Conservation (phyloP, 2,797 vertebrate genomes). For the Lithobates sylvaticus region DNA sequence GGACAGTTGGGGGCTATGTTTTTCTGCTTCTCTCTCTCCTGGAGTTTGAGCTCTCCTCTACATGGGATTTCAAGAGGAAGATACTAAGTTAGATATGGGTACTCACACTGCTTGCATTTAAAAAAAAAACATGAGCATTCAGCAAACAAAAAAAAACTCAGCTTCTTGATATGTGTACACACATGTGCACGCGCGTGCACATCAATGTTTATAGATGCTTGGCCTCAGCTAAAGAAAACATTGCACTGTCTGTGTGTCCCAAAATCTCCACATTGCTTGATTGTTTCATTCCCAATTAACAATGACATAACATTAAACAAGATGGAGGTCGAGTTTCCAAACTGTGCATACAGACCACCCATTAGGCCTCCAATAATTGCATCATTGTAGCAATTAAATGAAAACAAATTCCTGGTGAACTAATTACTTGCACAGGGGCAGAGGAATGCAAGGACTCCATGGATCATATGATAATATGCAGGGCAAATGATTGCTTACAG, state of each 20-base stretch:
- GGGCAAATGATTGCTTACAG: conserved; percentile 47
- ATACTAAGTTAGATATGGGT: too few species aligned
- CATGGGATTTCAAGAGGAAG: too few species aligned
- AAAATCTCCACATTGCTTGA: conserved; percentile 4
- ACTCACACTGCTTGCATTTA: too few species aligned
- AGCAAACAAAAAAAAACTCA: too few species aligned
- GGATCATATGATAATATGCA: conserved; percentile 25
- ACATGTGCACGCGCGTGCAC: not conserved
- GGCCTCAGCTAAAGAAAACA: not conserved
- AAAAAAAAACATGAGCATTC: too few species aligned
- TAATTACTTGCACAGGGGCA: conserved; percentile 48
- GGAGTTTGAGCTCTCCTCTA: too few species aligned
- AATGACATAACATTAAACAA: conserved; percentile 60
- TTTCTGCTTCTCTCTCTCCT: too few species aligned
- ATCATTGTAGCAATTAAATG: conserved; percentile 51
- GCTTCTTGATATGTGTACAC: too few species aligned
- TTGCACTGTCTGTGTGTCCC: conserved; percentile 17
- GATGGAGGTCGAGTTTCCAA: conserved; percentile 54
- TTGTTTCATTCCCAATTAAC: conserved; percentile 48
- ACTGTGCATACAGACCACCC: conserved; percentile 52
- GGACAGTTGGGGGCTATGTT: too few species aligned
- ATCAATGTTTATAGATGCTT: not conserved
- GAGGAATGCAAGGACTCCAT: not conserved
- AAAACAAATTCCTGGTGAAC: conserved; percentile 51
- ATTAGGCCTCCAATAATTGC: conserved; percentile 41